Evolutionary conservation across 53 echinoderm and acorn worm genomes (phyloP).

Genomic region (Henricia sp.): DNA sequence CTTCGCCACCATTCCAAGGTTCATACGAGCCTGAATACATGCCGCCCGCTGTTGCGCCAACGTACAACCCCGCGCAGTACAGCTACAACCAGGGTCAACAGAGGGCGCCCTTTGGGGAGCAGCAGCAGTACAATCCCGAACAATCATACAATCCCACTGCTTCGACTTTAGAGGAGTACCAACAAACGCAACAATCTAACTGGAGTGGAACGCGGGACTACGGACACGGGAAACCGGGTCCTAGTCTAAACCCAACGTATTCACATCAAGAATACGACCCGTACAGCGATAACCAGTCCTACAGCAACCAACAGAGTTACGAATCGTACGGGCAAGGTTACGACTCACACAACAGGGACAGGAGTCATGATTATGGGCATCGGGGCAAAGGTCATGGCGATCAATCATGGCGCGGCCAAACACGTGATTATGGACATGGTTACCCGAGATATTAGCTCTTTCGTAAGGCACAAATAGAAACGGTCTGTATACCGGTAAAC

Average conservation of each 20-base stretch:
- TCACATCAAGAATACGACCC: slow-evolving; percentile 31
- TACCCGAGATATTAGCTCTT: slow-evolving; percentile 1
- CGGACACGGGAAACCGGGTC: slow-evolving; percentile 29
- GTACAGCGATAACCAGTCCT: background rate
- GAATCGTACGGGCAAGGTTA: background rate
- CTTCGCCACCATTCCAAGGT: slow-evolving; percentile 44
- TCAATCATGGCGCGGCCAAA: slow-evolving; percentile 24
- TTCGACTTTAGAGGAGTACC: slow-evolving; percentile 48
- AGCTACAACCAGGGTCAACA: slow-evolving; percentile 26
- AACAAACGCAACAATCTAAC: slow-evolving; percentile 9
- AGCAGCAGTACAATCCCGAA: background rate
- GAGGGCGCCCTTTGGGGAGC: background rate
- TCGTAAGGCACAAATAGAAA: background rate
- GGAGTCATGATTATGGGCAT: slow-evolving; percentile 43
- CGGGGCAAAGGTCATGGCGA: slow-evolving; percentile 24
- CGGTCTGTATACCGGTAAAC: background rate
- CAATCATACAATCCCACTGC: background rate
- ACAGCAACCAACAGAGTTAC: too few species aligned
- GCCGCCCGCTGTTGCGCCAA: background rate
- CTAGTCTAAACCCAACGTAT: background rate
- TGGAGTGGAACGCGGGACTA: slow-evolving; percentile 26
- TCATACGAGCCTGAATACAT: slow-evolving; percentile 39
- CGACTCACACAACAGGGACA: background rate
- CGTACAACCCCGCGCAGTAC: slow-evolving; percentile 31
- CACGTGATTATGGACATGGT: slow-evolving; percentile 35